Conservation (phyloP, 2,113 vertebrate genomes). For the Chloropsis cyanopogon region DNA sequence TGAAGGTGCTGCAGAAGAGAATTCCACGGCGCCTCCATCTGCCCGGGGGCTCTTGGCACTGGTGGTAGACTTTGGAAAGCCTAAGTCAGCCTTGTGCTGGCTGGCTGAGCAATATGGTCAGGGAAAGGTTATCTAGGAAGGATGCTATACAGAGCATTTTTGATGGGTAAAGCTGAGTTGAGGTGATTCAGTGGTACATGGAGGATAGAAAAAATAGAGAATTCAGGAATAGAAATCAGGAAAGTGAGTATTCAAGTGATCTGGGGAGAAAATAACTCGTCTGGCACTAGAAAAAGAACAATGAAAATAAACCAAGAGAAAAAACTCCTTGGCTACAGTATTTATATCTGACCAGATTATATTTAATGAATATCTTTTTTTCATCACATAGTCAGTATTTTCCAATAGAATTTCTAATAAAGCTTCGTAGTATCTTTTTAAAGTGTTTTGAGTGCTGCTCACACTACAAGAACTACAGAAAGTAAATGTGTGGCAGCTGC, state of each 20-base stretch:
- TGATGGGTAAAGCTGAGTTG: not conserved
- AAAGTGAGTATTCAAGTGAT: not conserved
- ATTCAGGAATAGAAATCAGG: not conserved
- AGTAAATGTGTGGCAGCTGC: not conserved
- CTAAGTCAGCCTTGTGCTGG: not conserved
- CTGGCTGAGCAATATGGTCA: not conserved
- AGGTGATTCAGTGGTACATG: not conserved
- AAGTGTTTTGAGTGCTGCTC: not conserved
- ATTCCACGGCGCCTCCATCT: fast-evolving
- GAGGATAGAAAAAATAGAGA: not conserved
- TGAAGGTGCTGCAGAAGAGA: not conserved
- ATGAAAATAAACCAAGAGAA: not conserved
- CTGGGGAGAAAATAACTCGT: not conserved
- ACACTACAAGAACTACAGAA: not conserved
- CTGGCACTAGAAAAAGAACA: not conserved
- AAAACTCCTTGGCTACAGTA: not conserved
- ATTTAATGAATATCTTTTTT: not conserved
- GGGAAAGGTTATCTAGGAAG: not conserved
- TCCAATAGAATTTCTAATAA: not conserved
- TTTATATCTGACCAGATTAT: not conserved
- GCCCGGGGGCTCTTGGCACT: not conserved
- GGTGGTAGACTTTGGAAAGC: not conserved
- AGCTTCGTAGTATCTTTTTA: not conserved
- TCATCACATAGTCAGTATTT: not conserved
- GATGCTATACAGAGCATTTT: not conserved